Evolutionary conservation across 2,888 invertebrate species (phyloP), one percentile per base, ranked within the genome.

Genomic region (Argynnis bischoffii): DNA sequence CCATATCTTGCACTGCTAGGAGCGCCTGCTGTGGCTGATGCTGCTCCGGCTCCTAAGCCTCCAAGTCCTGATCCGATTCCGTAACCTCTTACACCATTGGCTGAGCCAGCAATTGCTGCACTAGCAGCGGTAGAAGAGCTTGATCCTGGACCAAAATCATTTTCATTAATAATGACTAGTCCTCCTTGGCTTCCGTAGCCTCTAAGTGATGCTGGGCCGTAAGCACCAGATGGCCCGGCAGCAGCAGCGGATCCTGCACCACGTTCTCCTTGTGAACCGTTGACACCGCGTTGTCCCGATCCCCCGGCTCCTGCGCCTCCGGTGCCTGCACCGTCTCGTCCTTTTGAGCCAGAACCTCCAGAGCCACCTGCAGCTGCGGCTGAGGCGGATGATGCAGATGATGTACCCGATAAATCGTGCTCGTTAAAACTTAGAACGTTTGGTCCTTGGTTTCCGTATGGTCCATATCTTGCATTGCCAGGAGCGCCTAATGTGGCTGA

Each of bases 321-420:
- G 4, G 26, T n/a, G 3, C 53, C 55, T 11, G 35, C 46, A 64
- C 67, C 66, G 50, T 55, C 47, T 55, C 13, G 59, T 48, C 59
- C 66, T 2, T 47, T 26, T 46, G 53, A 51, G 2, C 55, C 65
- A 5, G 55, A 53, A n/a, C 67, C 47, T 16, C 63, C 46, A 48
- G 54, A 57, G 3, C 67, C 46, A 3, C 63, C 63, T 13, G 51
- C 18, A 13, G 69, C 55, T 1, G 69, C 50, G 6, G 65, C 55
- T 18, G 18, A 18, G 18, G 18, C 18, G 18, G 18, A 18, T 18
- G 18, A 18, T 18, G 18, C 18, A 1, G 18, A 1, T 4, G 64
- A 41, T 1, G 68, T 21, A 6, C 31, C 31, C 6, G 72, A 55
- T 6, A 63, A 26, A 35, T 47, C 55, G 1, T 21, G 35, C 21